Evolutionary conservation across 30 jellyfish, hydroid and myxozoan genomes (phyloP).

Genomic region (Aurelia aurita complex sp. Pacific): DNA sequence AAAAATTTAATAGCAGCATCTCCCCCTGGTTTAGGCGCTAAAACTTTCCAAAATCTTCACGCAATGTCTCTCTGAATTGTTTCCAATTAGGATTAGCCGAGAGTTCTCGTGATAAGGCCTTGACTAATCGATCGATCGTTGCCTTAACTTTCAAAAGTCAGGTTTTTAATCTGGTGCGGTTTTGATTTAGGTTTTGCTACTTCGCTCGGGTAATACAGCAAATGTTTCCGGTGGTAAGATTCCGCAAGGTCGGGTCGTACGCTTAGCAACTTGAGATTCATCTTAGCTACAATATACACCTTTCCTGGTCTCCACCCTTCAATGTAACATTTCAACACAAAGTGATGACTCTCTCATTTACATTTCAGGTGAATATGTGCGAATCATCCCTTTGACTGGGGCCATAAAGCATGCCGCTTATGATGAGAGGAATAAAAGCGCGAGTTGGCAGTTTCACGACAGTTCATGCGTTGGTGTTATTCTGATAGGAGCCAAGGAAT

Average conservation of each 20-base stretch:
- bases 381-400: constrained; percentile 7
- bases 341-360: constrained; percentile 32
- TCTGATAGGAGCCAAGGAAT: no score
- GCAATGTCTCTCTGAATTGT: constrained; percentile 15
- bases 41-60: constrained; percentile 2
- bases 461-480: constrained; percentile 7
- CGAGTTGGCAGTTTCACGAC: constrained; percentile 6
- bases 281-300: neutral
- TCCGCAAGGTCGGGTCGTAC: constrained; percentile 16
- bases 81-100: constrained; percentile 20
- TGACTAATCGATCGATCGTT: constrained; percentile 7
- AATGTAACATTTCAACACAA: neutral
- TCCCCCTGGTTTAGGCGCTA: no score
- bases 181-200: constrained; percentile 13
- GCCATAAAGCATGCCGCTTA: constrained; percentile 59
- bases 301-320: constrained; percentile 70
- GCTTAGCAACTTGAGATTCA: neutral
- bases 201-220: constrained; percentile 9
- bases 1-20: no score
- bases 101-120: constrained; percentile 17
- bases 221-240: constrained; percentile 48
- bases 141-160: neutral
- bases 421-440: constrained; percentile 30
- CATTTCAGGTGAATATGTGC: constrained; percentile 28
- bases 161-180: constrained; percentile 14